These are phyloP conservation scores for Leptogaster cylindrica DNA, from an alignment of 2,888 invertebrate genomes.

Conservation along the genomic window DNA sequence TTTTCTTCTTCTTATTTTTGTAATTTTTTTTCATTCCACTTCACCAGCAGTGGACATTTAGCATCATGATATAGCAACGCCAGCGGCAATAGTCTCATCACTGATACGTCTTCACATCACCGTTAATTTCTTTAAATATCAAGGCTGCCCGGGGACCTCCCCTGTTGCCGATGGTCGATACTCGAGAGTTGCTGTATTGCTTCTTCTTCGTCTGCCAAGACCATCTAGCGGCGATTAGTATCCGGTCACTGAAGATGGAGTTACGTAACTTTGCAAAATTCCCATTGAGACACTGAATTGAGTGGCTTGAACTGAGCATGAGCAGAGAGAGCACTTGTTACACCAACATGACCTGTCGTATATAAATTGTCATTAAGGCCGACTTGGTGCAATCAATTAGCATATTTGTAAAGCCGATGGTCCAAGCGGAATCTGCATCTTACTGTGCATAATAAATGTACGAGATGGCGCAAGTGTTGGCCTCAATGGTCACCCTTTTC, in stretches of 20 bases:
- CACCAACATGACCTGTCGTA: neutral
- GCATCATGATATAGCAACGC: neutral
- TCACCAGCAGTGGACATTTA: neutral
- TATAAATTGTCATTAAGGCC: slow-evolving; percentile 13
- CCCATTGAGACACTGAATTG: neutral
- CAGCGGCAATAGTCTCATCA: slow-evolving; percentile 18
- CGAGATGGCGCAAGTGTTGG: no score
- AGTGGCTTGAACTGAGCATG: neutral
- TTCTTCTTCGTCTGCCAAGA: neutral
- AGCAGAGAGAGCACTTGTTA: slow-evolving; percentile 13
- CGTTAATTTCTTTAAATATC: slow-evolving; percentile 39
- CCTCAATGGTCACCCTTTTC: neutral
- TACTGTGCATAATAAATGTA: neutral
- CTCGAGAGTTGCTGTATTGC: slow-evolving; percentile 1
- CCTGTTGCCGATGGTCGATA: slow-evolving; percentile 2
- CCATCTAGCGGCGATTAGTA: slow-evolving; percentile 15
- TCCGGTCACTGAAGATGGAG: neutral
- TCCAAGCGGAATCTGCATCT: neutral
- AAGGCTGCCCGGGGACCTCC: slow-evolving; percentile 16
- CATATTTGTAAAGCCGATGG: neutral
- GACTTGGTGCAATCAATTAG: slow-evolving; percentile 32
- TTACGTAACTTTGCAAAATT: slow-evolving; percentile 13
- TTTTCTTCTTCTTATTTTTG: neutral
- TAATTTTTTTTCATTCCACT: neutral
- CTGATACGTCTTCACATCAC: slow-evolving; percentile 8